These are phyloP conservation scores for Penaeus vannamei DNA, from an alignment of 1,140 invertebrate genomes.

Conservation along the genomic window DNA sequence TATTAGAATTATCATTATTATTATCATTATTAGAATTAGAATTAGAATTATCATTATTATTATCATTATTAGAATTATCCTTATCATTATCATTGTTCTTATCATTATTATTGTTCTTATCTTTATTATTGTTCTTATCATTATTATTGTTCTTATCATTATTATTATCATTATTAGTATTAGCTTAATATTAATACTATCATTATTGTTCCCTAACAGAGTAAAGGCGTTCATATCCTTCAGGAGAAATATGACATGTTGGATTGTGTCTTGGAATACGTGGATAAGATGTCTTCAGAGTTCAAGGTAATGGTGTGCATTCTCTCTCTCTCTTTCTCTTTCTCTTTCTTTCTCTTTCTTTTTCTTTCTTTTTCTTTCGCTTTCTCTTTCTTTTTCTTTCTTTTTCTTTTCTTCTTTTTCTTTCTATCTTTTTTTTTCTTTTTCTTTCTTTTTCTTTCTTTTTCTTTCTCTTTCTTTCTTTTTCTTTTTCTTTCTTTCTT, in stretches of 20 bases:
- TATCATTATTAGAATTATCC: neutral
- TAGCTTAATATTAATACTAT: too few species aligned
- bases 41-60: too few species aligned
- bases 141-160: too few species aligned
- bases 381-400: neutral
- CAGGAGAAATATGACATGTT: constrained; percentile 73
- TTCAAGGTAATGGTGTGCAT: constrained; percentile 67
- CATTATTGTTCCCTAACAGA: neutral
- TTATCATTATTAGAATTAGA: too few species aligned
- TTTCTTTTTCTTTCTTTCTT: neutral
- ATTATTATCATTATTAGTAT: too few species aligned
- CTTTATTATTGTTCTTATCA: too few species aligned
- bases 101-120: too few species aligned
- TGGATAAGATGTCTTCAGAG: constrained; percentile 44
- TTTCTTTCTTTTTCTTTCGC: neutral
- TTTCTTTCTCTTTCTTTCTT: neutral
- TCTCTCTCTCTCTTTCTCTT: neutral
- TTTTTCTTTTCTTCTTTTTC: neutral
- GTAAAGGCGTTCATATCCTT: constrained; percentile 70
- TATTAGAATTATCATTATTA: too few species aligned
- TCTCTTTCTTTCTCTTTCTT: neutral
- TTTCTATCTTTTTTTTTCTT: too few species aligned
- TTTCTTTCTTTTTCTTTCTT: neutral
- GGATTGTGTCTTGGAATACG: constrained; percentile 69
- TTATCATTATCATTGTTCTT: neutral